Evolutionary conservation across 2,797 vertebrate genomes (phyloP).

Genomic region (Chloroceryle amazona): DNA sequence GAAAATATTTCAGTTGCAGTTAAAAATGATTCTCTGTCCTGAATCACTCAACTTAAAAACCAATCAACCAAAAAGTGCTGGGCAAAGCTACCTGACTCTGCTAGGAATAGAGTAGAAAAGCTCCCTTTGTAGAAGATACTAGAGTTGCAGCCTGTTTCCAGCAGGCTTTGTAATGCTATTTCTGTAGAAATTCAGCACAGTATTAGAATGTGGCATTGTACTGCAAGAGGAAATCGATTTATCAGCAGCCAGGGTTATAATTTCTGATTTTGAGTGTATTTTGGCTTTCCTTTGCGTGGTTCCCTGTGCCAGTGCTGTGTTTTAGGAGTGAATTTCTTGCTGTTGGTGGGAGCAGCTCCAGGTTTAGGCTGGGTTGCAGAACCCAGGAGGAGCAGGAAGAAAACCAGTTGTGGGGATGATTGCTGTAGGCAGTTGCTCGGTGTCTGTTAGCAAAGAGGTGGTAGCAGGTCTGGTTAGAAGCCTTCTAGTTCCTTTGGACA

Average conservation of each 20-base stretch:
- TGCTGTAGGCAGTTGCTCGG: not conserved
- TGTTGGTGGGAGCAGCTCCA: not conserved
- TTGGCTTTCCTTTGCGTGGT: not conserved
- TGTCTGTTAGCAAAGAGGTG: no score
- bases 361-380: not conserved
- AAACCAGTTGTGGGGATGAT: accelerated
- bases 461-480: not conserved
- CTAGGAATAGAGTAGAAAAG: not conserved
- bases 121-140: not conserved
- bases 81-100: not conserved
- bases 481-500: not conserved
- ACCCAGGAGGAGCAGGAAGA: not conserved
- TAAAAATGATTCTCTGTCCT: not conserved
- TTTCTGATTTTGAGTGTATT: not conserved
- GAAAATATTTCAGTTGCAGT: not conserved
- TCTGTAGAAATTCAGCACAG: not conserved
- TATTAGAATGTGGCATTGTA: accelerated
- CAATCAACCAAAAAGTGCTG: not conserved
- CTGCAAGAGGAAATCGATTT: not conserved
- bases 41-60: not conserved
- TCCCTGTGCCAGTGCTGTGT: accelerated
- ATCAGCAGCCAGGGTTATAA: not conserved
- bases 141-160: not conserved
- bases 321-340: not conserved
- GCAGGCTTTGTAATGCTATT: not conserved